A percentile compares a stretch with the other conserved stretches of the same genome.
These are phyloP conservation scores for Crocidura indochinensis DNA, from an alignment of 2,797 vertebrate genomes.

Conservation along the genomic window DNA sequence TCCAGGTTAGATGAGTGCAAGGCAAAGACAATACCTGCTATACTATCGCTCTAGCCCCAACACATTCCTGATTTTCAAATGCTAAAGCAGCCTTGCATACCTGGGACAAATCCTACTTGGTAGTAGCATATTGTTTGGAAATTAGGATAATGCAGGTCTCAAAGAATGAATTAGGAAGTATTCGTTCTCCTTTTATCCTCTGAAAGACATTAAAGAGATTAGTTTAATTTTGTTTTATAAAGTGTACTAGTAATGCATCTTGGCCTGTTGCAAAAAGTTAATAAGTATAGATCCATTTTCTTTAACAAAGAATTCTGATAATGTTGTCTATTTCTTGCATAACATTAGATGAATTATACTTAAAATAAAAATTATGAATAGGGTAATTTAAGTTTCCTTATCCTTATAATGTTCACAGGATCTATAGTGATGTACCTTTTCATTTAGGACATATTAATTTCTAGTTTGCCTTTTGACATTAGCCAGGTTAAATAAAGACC, in stretches of 20 bases:
- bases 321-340: neutral
- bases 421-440: neutral
- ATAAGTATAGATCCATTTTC: neutral
- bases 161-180: neutral
- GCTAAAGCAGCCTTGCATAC: neutral
- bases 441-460: neutral
- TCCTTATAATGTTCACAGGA: neutral
- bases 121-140: neutral
- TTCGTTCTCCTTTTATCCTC: neutral
- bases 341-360: neutral
- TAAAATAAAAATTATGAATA: too few species aligned
- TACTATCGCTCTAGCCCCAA: too few species aligned
- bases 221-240: neutral
- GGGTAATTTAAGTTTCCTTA: neutral
- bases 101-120: neutral
- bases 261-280: too few species aligned
- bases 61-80: neutral
- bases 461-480: neutral
- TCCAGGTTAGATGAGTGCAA: too few species aligned
- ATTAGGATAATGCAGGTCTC: neutral
- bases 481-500: neutral
- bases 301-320: neutral
- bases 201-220: neutral
- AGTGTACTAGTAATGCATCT: neutral
- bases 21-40: too few species aligned